These are phyloP conservation scores for Melanophora roralis DNA, from an alignment of 2,888 invertebrate genomes.

Conservation along the genomic window DNA sequence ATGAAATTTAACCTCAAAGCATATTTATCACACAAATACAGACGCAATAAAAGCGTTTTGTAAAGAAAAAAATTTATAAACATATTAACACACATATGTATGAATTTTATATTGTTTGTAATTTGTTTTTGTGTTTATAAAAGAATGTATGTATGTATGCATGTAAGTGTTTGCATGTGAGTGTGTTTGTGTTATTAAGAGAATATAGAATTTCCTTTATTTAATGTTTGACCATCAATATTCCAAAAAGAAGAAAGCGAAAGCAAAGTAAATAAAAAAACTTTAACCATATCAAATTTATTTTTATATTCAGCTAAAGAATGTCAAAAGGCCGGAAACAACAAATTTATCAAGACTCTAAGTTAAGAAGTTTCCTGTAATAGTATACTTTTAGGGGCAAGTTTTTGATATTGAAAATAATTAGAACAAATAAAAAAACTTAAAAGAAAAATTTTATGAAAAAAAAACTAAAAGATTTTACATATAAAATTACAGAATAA, in stretches of 20 bases:
- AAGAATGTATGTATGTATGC: not conserved
- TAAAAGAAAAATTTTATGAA: no score
- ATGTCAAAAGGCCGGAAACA: not conserved
- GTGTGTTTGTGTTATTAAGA: no score
- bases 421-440: no score
- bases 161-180: not conserved
- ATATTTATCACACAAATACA: not conserved
- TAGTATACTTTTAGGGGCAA: not conserved
- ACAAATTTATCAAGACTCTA: not conserved
- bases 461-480: no score
- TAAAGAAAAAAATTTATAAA: no score
- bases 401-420: no score
- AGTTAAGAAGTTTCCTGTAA: not conserved
- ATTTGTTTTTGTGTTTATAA: not conserved
- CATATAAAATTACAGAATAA: no score
- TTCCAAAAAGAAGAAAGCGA: not conserved
- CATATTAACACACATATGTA: not conserved
- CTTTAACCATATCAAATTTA: constrained; percentile 24
- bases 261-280: not conserved
- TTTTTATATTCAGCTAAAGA: not conserved
- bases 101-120: not conserved
- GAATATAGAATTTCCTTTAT: constrained; percentile 20
- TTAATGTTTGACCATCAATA: constrained; percentile 45
- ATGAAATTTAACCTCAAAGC: constrained; percentile 33
- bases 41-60: not conserved